Percentiles rank a stretch among this genome's conserved stretches.
phyloP scores from a whole-genome alignment of 1,140 invertebrate genomes.

The Lepeophtheirus salmonis region DNA sequence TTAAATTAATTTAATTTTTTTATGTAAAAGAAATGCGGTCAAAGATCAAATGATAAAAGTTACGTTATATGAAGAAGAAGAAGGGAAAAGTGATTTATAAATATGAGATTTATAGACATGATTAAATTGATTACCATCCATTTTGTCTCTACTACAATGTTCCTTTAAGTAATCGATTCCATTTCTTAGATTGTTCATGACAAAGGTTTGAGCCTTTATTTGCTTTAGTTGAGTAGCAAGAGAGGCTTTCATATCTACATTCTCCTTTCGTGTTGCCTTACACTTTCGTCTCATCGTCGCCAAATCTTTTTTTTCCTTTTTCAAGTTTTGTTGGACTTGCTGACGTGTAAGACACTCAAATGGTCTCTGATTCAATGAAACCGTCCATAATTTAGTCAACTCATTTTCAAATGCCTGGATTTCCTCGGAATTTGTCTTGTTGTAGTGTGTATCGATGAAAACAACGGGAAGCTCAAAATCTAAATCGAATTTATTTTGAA shows the following conservation, averaged over 20 bases:
- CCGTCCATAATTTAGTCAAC: slow-evolving; percentile 4
- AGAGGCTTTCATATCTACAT: not conserved
- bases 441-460: slow-evolving; percentile 13
- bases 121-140: slow-evolving; percentile 2
- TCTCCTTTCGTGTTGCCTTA: not conserved
- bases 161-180: slow-evolving; percentile 16
- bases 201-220: slow-evolving; percentile 10
- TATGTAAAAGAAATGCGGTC: too few species aligned
- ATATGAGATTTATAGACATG: too few species aligned
- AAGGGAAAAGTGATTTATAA: too few species aligned
- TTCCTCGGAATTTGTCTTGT: slow-evolving; percentile 2
- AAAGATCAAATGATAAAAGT: too few species aligned
- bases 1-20: too few species aligned
- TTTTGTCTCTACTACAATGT: slow-evolving; percentile 5
- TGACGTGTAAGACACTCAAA: slow-evolving; percentile 2
- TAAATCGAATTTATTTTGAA: slow-evolving; percentile 14
- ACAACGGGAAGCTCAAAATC: slow-evolving; percentile 14
- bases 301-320: slow-evolving; percentile 7
- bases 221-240: slow-evolving; percentile 3
- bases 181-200: slow-evolving; percentile 16
- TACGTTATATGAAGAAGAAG: too few species aligned
- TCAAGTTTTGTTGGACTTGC: slow-evolving; percentile 1
- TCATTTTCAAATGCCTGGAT: not conserved
- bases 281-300: slow-evolving; percentile 1
- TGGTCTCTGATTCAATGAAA: slow-evolving; percentile 9